These are phyloP conservation scores for Prunella fulvescens DNA, from an alignment of 2,113 vertebrate species.

Conservation along the genomic window DNA sequence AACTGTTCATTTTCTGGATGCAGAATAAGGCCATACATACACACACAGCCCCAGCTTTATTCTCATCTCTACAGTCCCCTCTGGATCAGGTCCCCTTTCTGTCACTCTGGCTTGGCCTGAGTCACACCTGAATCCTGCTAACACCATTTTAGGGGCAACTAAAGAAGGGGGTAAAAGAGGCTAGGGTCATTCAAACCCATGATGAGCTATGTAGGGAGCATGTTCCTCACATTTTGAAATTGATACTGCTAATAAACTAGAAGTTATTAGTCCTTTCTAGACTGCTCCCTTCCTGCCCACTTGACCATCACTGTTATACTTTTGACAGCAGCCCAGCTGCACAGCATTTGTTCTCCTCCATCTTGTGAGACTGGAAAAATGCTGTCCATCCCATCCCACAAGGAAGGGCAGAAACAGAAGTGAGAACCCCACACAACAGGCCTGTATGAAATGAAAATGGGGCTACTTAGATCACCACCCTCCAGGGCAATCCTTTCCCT, in stretches of 20 bases:
- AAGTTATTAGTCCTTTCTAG: neutral
- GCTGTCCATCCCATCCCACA: neutral
- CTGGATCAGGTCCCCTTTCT: neutral
- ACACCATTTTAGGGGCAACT: neutral
- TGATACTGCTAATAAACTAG: neutral
- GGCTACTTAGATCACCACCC: neutral
- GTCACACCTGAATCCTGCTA: neutral
- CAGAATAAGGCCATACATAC: neutral
- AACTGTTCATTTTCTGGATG: neutral
- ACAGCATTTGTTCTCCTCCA: neutral
- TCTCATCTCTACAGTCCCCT: neutral
- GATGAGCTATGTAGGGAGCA: neutral
- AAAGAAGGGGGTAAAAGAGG: neutral
- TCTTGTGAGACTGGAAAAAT: neutral
- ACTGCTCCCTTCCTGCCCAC: neutral
- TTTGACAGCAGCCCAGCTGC: neutral
- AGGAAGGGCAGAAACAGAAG: neutral
- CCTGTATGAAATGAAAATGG: neutral
- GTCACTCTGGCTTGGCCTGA: neutral
- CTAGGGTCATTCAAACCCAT: neutral
- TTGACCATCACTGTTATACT: neutral
- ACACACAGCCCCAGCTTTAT: neutral
- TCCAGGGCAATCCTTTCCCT: neutral
- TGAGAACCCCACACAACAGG: neutral
- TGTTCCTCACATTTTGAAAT: neutral